A percentile compares a stretch with the other conserved stretches of the same genome.
These are phyloP conservation scores for Philotrypesis tridentata DNA, from an alignment of 1,140 invertebrate genomes.

Conservation along the genomic window DNA sequence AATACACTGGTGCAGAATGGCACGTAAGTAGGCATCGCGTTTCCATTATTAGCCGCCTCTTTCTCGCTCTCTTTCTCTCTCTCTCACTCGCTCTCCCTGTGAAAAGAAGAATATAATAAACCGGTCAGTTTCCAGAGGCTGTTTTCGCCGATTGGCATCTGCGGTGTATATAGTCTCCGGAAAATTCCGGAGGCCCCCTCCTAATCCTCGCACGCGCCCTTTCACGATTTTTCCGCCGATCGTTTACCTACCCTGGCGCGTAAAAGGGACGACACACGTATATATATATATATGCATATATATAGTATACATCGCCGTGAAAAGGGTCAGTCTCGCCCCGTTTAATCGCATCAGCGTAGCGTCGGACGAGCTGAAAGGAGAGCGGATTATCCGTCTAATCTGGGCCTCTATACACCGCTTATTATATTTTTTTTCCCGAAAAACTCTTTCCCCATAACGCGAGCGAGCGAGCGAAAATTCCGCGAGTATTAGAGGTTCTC, in stretches of 20 bases:
- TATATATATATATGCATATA: too few relatives aligned
- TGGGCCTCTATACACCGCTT: background rate
- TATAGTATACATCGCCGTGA: too few relatives aligned
- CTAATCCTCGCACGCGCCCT: background rate
- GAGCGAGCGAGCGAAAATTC: background rate
- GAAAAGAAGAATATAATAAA: too few relatives aligned
- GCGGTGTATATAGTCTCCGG: too few relatives aligned
- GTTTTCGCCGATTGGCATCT: background rate
- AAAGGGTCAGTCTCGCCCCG: background rate
- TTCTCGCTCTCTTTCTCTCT: too few relatives aligned
- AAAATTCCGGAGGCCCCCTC: too few relatives aligned
- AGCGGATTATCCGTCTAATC: background rate
- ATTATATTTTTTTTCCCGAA: background rate
- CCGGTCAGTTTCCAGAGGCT: too few relatives aligned
- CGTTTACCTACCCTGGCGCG: background rate
- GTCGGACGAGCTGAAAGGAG: background rate
- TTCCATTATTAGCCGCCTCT: background rate
- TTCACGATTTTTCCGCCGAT: background rate
- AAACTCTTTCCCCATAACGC: background rate
- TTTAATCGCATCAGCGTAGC: constrained; percentile 29
- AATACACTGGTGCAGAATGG: too few relatives aligned
- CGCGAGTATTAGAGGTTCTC: background rate
- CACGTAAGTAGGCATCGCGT: background rate
- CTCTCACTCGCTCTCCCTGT: too few relatives aligned
- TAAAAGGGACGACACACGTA: constrained; percentile 2